Evolutionary conservation across 2,888 invertebrate genomes (phyloP).

Genomic region (Bruchidius siliquastri): DNA sequence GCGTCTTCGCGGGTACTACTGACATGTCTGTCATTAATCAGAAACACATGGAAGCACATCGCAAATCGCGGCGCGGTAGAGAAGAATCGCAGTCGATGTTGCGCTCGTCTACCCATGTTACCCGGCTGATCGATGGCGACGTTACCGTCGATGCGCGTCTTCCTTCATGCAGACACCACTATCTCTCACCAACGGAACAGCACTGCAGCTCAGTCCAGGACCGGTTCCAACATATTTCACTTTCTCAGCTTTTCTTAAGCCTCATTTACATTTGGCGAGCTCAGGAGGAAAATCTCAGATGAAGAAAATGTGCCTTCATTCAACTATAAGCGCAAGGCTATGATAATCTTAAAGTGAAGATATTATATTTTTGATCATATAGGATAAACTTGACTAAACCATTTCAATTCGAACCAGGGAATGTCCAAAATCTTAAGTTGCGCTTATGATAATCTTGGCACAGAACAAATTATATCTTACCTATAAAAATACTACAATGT

Average conservation of each 20-base stretch:
- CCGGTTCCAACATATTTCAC: neutral
- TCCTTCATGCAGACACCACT: constrained; percentile 31
- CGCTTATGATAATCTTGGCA: no score
- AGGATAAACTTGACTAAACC: no score
- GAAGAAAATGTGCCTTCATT: no score
- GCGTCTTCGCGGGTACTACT: neutral
- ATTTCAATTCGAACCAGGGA: no score
- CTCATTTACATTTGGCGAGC: no score
- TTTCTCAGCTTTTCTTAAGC: neutral
- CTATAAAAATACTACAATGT: no score
- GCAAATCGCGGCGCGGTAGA: neutral
- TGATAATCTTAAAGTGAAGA: no score
- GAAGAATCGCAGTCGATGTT: constrained; percentile 1
- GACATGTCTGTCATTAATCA: neutral
- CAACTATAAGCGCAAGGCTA: no score
- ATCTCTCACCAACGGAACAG: constrained; percentile 15
- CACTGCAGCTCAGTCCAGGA: neutral
- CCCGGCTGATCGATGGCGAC: constrained; percentile 35
- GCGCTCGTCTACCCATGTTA: constrained; percentile 31
- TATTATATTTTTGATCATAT: no score
- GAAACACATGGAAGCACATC: neutral
- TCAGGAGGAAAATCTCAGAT: no score
- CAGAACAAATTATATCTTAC: no score
- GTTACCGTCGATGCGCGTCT: constrained; percentile 29
- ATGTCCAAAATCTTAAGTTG: no score